Conservation (phyloP, 2,888 invertebrate species). For the Catocala fraxini region DNA sequence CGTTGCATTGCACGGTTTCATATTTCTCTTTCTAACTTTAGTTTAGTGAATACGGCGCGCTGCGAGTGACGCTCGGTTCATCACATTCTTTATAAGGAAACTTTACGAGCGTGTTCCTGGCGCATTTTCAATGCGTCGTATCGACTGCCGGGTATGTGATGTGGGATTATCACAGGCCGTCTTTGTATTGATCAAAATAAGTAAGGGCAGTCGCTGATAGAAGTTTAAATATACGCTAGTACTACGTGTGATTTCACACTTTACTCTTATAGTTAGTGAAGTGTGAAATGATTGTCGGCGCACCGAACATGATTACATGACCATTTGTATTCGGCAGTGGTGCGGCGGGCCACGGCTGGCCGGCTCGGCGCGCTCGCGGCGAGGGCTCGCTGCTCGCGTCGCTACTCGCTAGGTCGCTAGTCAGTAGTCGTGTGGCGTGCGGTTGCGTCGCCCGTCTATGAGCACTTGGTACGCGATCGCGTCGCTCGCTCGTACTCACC, state of each 20-base stretch:
- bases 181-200: constrained; percentile 24
- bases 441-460: constrained; percentile 60
- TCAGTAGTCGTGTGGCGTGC: constrained; percentile 70
- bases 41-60: constrained; percentile 55
- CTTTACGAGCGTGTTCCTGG: constrained; percentile 48
- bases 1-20: constrained; percentile 62
- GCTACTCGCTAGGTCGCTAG: constrained; percentile 9
- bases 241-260: constrained; percentile 78
- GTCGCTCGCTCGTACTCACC: constrained; percentile 13
- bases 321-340: constrained; percentile 66
- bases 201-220: constrained; percentile 32
- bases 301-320: constrained; percentile 66
- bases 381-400: background rate
- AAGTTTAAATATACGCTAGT: constrained; percentile 56
- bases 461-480: constrained; percentile 29
- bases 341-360: constrained; percentile 43
- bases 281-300: constrained; percentile 77
- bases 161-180: constrained; percentile 18
- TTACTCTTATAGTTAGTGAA: constrained; percentile 75
- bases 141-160: constrained; percentile 29
- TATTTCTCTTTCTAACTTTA: constrained; percentile 72
- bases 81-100: constrained; percentile 51
- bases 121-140: constrained; percentile 35
- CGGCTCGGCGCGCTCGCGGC: constrained; percentile 11
- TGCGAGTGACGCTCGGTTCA: constrained; percentile 51